Percentiles rank a stretch among this genome's conserved stretches.
Conservation (phyloP, 2,888 invertebrate genomes). For the Dasypolia templi region DNA sequence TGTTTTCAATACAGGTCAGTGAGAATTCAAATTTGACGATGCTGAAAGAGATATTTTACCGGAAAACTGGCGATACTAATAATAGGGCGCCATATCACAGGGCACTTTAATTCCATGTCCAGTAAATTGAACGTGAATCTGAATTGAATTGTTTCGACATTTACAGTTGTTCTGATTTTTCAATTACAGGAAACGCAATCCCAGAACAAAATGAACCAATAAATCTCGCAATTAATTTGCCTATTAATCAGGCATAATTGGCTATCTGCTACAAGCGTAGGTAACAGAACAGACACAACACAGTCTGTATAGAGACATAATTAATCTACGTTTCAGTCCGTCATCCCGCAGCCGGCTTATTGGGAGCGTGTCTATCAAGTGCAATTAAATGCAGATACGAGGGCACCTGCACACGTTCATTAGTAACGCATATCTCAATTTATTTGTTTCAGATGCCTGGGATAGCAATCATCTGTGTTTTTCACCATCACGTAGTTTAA, state of each 20-base stretch:
- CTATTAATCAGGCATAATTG: constrained; percentile 46
- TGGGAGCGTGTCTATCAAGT: constrained; percentile 18
- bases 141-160: constrained; percentile 8
- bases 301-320: constrained; percentile 22
- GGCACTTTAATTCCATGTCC: not conserved
- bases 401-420: not conserved
- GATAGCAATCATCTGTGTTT: not conserved
- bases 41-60: not conserved
- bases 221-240: constrained; percentile 43
- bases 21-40: not conserved
- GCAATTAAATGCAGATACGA: constrained; percentile 45
- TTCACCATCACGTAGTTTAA: constrained; percentile 8
- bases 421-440: constrained; percentile 6
- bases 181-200: constrained; percentile 26
- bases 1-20: not conserved
- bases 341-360: constrained; percentile 4
- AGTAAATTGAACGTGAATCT: not conserved
- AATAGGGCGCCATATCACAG: not conserved
- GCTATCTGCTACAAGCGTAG: constrained; percentile 20
- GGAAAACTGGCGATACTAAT: not conserved
- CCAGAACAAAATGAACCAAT: constrained; percentile 30
- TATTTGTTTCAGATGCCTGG: not conserved
- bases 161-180: constrained; percentile 21
- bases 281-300: constrained; percentile 13
- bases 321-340: constrained; percentile 51